Conservation (phyloP, 2,888 invertebrate genomes). For the Sphaerophoria rueppellii region DNA sequence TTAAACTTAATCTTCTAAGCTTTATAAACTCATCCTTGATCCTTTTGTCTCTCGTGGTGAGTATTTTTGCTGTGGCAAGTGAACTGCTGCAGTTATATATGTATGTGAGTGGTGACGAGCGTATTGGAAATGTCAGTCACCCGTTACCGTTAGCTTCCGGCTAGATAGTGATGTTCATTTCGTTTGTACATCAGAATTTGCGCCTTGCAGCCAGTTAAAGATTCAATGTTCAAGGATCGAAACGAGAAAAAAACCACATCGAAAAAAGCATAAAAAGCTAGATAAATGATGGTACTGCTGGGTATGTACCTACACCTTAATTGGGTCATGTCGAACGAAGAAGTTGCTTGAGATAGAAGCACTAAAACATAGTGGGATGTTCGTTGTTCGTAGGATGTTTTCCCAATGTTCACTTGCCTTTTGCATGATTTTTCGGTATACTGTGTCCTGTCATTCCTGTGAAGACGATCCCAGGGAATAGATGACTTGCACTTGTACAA, state of each 20-base stretch:
- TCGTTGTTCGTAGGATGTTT: constrained; percentile 28
- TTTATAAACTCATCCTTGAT: background rate
- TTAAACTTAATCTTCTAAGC: constrained; percentile 50
- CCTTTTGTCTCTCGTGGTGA: constrained; percentile 7
- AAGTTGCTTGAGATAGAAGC: constrained; percentile 44
- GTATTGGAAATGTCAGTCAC: constrained; percentile 60
- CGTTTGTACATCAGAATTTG: constrained; percentile 24
- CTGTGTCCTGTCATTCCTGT: background rate
- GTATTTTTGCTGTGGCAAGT: constrained; percentile 1
- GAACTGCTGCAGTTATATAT: constrained; percentile 36
- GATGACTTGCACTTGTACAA: constrained; percentile 66
- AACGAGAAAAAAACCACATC: constrained; percentile 28
- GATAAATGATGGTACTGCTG: constrained; percentile 12
- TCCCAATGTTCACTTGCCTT: constrained; percentile 37
- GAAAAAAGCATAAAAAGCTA: background rate
- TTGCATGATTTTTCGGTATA: background rate
- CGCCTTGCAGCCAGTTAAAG: constrained; percentile 14
- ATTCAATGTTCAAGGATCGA: constrained; percentile 39
- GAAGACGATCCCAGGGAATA: constrained; percentile 36
- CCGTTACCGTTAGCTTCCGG: constrained; percentile 50
- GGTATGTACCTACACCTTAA: constrained; percentile 46
- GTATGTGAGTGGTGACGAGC: constrained; percentile 6
- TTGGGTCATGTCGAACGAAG: constrained; percentile 65
- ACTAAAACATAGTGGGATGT: constrained; percentile 33
- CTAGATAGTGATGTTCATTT: constrained; percentile 41